A percentile compares a stretch with the other conserved stretches of the same genome.
Evolutionary conservation across 2,113 vertebrate species (phyloP).

Genomic region (Ivindomyrus marchei): DNA sequence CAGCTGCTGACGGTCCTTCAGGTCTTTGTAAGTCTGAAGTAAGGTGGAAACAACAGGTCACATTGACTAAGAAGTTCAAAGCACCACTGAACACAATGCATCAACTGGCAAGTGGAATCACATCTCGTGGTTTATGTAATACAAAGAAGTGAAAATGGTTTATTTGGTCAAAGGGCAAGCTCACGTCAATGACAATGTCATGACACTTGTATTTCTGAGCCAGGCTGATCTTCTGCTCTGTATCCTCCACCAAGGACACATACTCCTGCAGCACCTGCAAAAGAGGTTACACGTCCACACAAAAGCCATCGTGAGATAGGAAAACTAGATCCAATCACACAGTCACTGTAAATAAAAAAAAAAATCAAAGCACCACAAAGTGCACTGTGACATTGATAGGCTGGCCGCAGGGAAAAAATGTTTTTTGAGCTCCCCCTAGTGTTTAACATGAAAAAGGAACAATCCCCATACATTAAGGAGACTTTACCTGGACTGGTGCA

Average conservation of each 20-base stretch:
- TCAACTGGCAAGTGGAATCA: background rate
- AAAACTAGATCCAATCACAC: background rate
- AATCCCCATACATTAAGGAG: background rate
- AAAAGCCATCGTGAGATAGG: background rate
- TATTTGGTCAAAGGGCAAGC: constrained; percentile 17
- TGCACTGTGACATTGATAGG: background rate
- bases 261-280: constrained; percentile 82
- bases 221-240: constrained; percentile 70
- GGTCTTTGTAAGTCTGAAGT: constrained; percentile 77
- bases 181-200: constrained; percentile 85
- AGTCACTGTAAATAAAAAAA: background rate
- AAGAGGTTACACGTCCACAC: background rate
- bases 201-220: constrained; percentile 92
- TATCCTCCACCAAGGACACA: constrained; percentile 77
- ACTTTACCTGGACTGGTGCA: constrained; percentile 76
- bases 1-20: constrained; percentile 86
- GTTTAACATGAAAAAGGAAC: background rate
- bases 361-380: background rate
- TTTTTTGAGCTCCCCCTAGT: background rate
- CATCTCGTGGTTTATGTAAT: background rate
- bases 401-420: background rate
- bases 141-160: background rate
- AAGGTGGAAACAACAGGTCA: background rate
- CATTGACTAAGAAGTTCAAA: background rate
- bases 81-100: background rate